Evolutionary conservation across 2,113 vertebrate genomes (phyloP).

Genomic region (Gavia stellata): DNA sequence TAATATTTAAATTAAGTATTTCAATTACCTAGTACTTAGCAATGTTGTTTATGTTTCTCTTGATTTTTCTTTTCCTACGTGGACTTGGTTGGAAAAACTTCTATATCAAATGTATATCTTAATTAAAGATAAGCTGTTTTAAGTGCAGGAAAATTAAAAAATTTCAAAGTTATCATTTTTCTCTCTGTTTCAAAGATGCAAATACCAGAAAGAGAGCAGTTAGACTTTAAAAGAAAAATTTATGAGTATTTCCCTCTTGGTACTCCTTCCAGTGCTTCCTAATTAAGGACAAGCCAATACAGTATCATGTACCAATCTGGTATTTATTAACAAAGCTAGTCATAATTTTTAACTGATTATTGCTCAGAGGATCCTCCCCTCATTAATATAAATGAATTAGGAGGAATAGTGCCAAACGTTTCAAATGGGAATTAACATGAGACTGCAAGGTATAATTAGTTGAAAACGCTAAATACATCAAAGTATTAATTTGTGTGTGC

Average conservation of each 20-base stretch:
- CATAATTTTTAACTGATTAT: constrained; percentile 69
- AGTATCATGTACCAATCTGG: constrained; percentile 56
- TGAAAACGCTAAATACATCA: constrained; percentile 63
- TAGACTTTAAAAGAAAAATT: constrained; percentile 59
- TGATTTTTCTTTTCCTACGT: not conserved
- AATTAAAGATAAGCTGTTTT: constrained; percentile 60
- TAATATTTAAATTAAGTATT: constrained; percentile 51
- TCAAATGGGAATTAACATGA: constrained; percentile 61
- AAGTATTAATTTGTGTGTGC: constrained; percentile 52
- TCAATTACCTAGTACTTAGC: constrained; percentile 25
- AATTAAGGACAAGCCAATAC: constrained; percentile 63
- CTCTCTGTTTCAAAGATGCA: constrained; percentile 59
- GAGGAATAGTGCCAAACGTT: constrained; percentile 62
- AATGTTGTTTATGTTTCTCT: constrained; percentile 3
- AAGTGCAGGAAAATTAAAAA: constrained; percentile 2
- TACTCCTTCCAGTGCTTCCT: constrained; percentile 54
- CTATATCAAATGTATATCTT: constrained; percentile 33
- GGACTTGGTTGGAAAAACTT: constrained; percentile 8
- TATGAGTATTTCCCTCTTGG: constrained; percentile 54
- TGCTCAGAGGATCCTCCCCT: constrained; percentile 63
- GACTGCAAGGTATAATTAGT: constrained; percentile 65
- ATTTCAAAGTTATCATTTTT: constrained; percentile 20
- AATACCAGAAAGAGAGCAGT: constrained; percentile 58
- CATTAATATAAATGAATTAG: constrained; percentile 71
- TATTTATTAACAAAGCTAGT: constrained; percentile 70